phyloP scores from a whole-genome alignment of 2,113 vertebrate genomes.

The Phalacrocorax brasilianus region DNA sequence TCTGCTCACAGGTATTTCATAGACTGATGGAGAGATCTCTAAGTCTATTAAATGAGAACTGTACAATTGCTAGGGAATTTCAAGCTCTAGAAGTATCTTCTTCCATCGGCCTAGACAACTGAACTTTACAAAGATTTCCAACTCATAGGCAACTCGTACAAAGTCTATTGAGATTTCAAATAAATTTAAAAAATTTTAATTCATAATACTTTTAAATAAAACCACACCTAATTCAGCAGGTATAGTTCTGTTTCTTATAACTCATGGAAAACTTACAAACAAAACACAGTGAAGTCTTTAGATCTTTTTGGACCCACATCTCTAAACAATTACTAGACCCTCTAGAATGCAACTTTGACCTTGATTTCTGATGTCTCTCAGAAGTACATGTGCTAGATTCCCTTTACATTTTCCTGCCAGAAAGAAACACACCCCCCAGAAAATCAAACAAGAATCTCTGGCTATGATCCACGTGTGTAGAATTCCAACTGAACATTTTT shows the following conservation, averaged over 20 bases:
- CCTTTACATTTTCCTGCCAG: background rate
- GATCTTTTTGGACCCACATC: background rate
- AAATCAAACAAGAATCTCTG: background rate
- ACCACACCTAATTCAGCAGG: background rate
- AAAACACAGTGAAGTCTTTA: background rate
- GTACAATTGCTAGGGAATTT: background rate
- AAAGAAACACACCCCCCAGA: background rate
- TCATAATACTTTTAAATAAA: background rate
- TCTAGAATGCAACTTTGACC: background rate
- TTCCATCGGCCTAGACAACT: background rate
- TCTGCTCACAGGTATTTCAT: background rate
- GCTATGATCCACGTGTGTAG: background rate
- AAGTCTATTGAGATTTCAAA: background rate
- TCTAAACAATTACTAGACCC: background rate
- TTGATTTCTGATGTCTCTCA: background rate
- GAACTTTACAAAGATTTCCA: background rate
- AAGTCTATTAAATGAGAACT: background rate
- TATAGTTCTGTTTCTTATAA: background rate
- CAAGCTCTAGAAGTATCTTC: background rate
- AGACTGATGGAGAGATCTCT: background rate
- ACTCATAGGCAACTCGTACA: background rate
- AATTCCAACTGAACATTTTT: background rate
- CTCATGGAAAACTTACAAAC: background rate
- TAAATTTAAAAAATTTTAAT: background rate
- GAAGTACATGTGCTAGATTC: background rate